A percentile compares a stretch with the other conserved stretches of the same genome.
Conservation (phyloP, 1,140 invertebrate species). For the Megathymus violae region DNA sequence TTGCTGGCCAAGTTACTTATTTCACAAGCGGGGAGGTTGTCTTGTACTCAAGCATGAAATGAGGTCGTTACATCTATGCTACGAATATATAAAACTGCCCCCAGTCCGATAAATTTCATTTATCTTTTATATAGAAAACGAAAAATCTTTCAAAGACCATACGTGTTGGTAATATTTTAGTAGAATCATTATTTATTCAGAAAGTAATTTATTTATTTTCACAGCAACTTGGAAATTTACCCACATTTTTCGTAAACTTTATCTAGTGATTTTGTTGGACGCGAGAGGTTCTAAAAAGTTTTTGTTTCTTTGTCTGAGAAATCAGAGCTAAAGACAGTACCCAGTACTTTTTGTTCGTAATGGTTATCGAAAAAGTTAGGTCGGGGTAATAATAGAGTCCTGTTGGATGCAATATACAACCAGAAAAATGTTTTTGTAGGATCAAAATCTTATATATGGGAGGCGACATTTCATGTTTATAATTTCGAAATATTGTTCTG, state of each 20-base stretch:
- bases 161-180: neutral
- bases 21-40: no score
- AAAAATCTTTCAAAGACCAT: neutral
- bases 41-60: no score
- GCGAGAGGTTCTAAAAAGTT: slow-evolving; percentile 21
- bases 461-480: no score
- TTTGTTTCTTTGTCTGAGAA: slow-evolving; percentile 46
- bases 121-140: no score
- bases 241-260: slow-evolving; percentile 30
- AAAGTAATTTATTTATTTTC: slow-evolving; percentile 14
- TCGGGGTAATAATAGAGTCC: slow-evolving; percentile 44
- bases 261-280: slow-evolving; percentile 22
- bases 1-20: no score
- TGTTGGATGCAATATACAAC: slow-evolving; percentile 43
- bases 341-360: slow-evolving; percentile 51
- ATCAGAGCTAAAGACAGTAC: slow-evolving; percentile 42
- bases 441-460: no score
- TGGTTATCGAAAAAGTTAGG: slow-evolving; percentile 57
- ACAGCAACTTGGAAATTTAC: slow-evolving; percentile 8
- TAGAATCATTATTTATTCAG: slow-evolving; percentile 6
- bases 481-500: no score
- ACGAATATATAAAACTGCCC: no score
- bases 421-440: slow-evolving; percentile 18
- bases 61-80: no score
- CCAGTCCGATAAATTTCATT: no score